Evolutionary conservation across 2,888 invertebrate species (phyloP), one percentile per base, ranked within the genome.

Genomic region (Cerastis rubricosa): DNA sequence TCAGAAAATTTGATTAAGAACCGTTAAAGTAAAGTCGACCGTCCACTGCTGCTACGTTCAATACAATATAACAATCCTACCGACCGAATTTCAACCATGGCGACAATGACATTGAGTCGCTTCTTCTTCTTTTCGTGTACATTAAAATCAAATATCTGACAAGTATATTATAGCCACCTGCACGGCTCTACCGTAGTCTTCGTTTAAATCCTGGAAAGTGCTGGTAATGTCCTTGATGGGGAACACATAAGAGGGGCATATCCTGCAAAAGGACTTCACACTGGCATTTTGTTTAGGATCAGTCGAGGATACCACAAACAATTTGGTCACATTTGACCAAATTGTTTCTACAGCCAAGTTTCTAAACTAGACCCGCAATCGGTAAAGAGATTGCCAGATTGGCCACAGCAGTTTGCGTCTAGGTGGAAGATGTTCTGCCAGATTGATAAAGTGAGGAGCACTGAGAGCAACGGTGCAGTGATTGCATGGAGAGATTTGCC

Each of bases 1-100:
- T 66, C 45, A 61, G 65, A 73, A 79, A 72, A 84, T 86, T 81
- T 76, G 73, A 83, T 87, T 83, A 81, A 57, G 64, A n/a, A 51
- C 51, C 64, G 67, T 80, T 82, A 64, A 75, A 67, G 69, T 76
- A 35, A 64, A 64, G 43, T 8, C 4, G 11, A 43, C 43, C 14
- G 17, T 17, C 14, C 40, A 64, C 63, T 40, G 43, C 19, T 59
- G 6, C 25, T 57, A 57, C 57, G 12, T 57, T 14, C 25, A 2
- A 14, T 14, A 14, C 19, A 29, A 19, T 61, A 19, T 19, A 59
- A 9, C 19, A 29, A 9, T 17, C 19, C 14, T 59, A 3, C 1
- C 29, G 17, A 19, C 5, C 4, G 29, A 19, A 29, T 19, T 61
- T 19, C 0, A 8, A 17, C 3, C 59, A 25, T 59, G 29, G 59